Base-by-base conservation (phyloP, 2,113 vertebrate species). In the Apistogramma diplotaenia region DNA sequence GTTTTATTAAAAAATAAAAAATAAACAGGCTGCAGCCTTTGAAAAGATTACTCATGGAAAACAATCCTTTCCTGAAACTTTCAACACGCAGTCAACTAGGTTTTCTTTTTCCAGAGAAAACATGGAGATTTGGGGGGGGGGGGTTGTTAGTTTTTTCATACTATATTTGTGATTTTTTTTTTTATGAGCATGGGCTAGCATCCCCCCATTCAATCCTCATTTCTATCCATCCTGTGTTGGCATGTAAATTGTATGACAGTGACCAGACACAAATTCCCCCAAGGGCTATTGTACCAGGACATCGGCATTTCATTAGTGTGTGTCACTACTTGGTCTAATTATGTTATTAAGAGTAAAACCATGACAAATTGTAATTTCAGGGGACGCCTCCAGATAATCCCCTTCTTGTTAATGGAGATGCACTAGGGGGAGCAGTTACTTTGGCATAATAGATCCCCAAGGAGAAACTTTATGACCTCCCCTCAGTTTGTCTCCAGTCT, bases 301-400 rank as follows among this genome's bases (percentile, higher is more conserved):
- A 80, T 91, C 35, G 76, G 86, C 54, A 89, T 90, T 89, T 89
- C 84, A 89, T 82, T 81, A 43, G 80, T 88, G 67, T 76, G 79
- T 88, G 78, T 91, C 89, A 89, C 76, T 82, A 90, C 43, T 85
- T 55, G 43, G 55, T 88, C 84, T 87, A 86, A 87, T 84, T 84
- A 85, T 86, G 84, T 90, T 78, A 76, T 87, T 84, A 91, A 78
- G 71, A 84, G 91, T 85, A 85, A 85, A 56, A 77, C 87, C 84
- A 18, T 91, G 88, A 92, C 93, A 74, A 92, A 91, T 93, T 89
- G 79, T 49, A 79, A 92, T 93, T 89, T 93, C 90, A 93, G 79
- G 88, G 88, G 90, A 92, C 85, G 81, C 61, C 87, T 79, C 79
- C 76, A 84, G 81, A 89, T 89, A 93, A 93, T 93, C 88, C 87